Evolutionary conservation across 2,888 invertebrate species (phyloP), one percentile per base, ranked within the genome.

Genomic region (Mesochorus sp.): DNA sequence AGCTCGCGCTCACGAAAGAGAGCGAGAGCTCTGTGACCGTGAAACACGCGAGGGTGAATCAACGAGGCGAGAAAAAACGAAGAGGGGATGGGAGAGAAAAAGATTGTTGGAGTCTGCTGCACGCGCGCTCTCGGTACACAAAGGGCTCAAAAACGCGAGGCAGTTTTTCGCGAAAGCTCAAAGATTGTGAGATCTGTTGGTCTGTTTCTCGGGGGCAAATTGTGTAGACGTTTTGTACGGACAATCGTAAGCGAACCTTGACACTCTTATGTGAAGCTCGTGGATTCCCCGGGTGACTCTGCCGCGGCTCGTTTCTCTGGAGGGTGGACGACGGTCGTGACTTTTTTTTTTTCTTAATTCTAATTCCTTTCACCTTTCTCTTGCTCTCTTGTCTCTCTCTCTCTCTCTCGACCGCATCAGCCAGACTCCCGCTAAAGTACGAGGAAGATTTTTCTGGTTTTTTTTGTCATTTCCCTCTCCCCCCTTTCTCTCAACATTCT

Each of bases 171-270:
- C 28, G 37, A 55, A 62, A 70, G 51, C 73, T 76, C 71, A 59
- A 59, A 66, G 68, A 59, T n/a, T n/a, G n/a, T n/a, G 68, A 76
- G 64, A 80, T 76, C 72, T 72, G n/a, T 74, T 53, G 71, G 76
- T 74, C 70, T 79, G 79, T 73, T 67, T n/a, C 72, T 19, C 75
- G 59, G 62, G 66, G 71, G 82, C 12, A 49, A 85, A 85, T 82
- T 84, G 82, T 79, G 10, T 21, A 82, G 83, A 82, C 79, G 82
- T 83, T 82, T n/a, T n/a, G n/a, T n/a, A n/a, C n/a, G n/a, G 78
- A 81, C 83, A 85, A 87, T 88, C 88, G 87, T 85, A 87, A 87
- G 81, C 82, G 84, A 85, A 88, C 88, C 88, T 88, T 88, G 88
- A 87, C 87, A 87, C 83, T 81, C 81, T 85, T 87, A 81, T 81